Evolutionary conservation across 2,113 vertebrate species (phyloP), one percentile per base, ranked within the genome.

Genomic region (Otolemur garnettii): DNA sequence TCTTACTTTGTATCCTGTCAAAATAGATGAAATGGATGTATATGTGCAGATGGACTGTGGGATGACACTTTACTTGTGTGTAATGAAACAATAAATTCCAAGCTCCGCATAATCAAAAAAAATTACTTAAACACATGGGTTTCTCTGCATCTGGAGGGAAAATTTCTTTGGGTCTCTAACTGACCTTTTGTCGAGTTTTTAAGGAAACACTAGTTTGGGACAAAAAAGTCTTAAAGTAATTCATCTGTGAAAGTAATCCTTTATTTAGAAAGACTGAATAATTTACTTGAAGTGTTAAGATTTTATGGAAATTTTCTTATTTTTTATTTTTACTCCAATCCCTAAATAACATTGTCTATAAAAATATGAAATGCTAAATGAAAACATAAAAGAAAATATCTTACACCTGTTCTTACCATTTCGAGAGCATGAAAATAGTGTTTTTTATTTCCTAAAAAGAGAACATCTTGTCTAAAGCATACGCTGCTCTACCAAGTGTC

Each of bases 381-480:
- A 90, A 94, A 96, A 33, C 64, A 69, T 72, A 89, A 95, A 87
- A 92, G 60, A 97, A 96, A 96, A 87, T 94, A 91, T 66, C n/a
- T 78, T 96, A 82, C 74, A 96, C 96, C 94, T 96, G 64, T 82
- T 97, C 30, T 75, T 96, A 86, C 62, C 69, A 71, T 89, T 97
- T 94, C 17, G 64, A 72, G 28, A 96, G 38, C 42, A 95, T 78
- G 53, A 96, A 95, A 91, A 60, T 91, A 84, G n/a, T 84, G 53
- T 77, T 60, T 97, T 74, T 72, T 79, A 35, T 91, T 96, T 95
- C 71, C 69, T 87, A 38, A 68, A 94, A 94, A 92, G 90, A 93
- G 79, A 96, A 3, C 53, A 86, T 93, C 35, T 89, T 95, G 19
- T 75, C 71, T 90, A 75, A 95, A 91, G 38, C 81, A 90, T 78